Base-by-base conservation (phyloP, 1,140 invertebrate genomes). In the Coboldia fuscipes region DNA sequence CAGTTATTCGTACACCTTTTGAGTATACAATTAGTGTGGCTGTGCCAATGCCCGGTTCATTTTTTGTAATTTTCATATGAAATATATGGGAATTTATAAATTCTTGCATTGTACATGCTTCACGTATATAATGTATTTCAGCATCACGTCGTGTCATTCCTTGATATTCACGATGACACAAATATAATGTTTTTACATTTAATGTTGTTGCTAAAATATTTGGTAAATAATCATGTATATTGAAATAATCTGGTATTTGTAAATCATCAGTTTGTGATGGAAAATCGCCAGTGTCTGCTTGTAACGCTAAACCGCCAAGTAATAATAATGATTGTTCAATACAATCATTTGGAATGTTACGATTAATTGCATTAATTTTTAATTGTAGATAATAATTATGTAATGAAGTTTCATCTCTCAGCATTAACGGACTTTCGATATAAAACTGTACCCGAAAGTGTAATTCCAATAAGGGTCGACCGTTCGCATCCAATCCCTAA, bases 381-480 rank as follows among this genome's bases (percentile, higher is more conserved):
- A 97, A 59, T 61, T 96, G 90, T 41, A 90, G 66, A 56, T 90
- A 96, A 55, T 96, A 96, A 48, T 92, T 75, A 46, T 86, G 80
- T 16, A 83, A 63, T 7, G 86, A 85, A 36, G 80, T 71, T 46
- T 86, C 81, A 63, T 94, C 85, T 68, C 80, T 75, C 46, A 90
- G 62, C 33, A 86, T 63, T 39, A 78, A 64, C 30, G 79, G 77
- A 46, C 73, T 79, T 58, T 94, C 88, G 39, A 97, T 76, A 60
- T 94, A 93, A 59, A 86, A 94, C 55, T 92, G 82, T 42, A 97
- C 82, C 41, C 86, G 72, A 54, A 94, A 80, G 54, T 90, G 77
- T 49, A 97, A 72, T 45, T 81, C 79, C 45, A 93, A 66, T 17
- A 89, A 68, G 29, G 86, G 84, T 46, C 78, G 73, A 40, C 84